Evolutionary conservation across 2,888 invertebrate genomes (phyloP), one percentile per base, ranked within the genome.

Genomic region (Epinotia nisella): DNA sequence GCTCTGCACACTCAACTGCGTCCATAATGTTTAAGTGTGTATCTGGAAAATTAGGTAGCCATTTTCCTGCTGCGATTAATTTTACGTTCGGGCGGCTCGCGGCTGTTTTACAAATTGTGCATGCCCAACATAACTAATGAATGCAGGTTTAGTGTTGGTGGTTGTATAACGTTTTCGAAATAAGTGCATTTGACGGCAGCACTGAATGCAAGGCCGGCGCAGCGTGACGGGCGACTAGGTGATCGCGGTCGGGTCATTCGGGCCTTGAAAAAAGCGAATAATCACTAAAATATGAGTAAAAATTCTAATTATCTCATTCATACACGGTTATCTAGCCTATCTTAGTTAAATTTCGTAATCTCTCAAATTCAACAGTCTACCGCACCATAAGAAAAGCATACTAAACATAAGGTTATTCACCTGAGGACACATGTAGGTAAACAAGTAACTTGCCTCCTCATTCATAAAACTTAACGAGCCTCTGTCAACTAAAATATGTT

Each of bases 151-250:
- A 21, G 15, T 10, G 60, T 19, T 13, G 13, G 21, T 45, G 19
- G 17, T 56, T 64, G 41, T 60, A 61, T 55, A 70, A 45, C 35
- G 41, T 67, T 67, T 67, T 67, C 35, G 51, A 58, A 66, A 73
- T 39, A 24, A 41, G 59, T 64, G 24, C 29, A 39, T 67, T 67
- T n/a, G 61, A 65, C 68, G 67, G 77, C 61, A 74, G 75, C 71
- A 70, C 72, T 77, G 59, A 68, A 75, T 74, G 71, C 71, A 58
- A 49, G 74, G 53, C 51, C 71, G 71, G 58, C 73, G 75, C 75
- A 76, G 76, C 76, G 76, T 74, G 70, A 77, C 78, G 78, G 70
- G 74, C 77, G 76, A 70, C 69, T 69, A 71, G 73, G 74, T 71
- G 73, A 72, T 70, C 72, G 70, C 71, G 51, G 49, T 56, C 65